A percentile compares a stretch with the other conserved stretches of the same genome.
These are phyloP conservation scores for Thelaira solivaga DNA, from an alignment of 2,888 invertebrate genomes.

Conservation along the genomic window DNA sequence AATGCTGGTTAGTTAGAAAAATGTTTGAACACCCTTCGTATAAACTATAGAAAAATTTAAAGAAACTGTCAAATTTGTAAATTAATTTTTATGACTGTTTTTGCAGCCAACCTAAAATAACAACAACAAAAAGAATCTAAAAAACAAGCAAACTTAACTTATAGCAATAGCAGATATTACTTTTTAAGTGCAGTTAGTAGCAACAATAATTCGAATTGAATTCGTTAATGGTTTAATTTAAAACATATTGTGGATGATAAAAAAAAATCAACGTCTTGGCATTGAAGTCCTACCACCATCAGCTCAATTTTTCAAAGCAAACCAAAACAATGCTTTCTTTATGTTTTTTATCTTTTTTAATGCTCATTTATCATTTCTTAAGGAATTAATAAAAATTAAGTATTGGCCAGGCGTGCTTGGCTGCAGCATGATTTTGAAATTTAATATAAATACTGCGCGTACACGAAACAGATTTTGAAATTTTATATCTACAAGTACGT, in stretches of 20 bases:
- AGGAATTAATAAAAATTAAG: neutral
- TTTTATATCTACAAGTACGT: slow-evolving; percentile 34
- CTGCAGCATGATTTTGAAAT: slow-evolving; percentile 11
- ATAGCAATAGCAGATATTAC: slow-evolving; percentile 1
- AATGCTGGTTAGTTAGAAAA: no score
- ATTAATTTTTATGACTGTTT: no score
- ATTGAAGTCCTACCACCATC: neutral
- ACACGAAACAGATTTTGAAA: slow-evolving; percentile 13
- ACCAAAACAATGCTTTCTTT: slow-evolving; percentile 23
- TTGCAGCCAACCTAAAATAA: no score
- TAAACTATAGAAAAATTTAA: no score
- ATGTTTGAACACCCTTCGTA: no score
- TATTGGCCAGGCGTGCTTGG: neutral
- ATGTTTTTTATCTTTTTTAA: neutral
- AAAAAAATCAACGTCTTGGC: slow-evolving; percentile 4
- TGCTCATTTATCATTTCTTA: neutral
- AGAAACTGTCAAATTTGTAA: no score
- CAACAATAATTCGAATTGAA: slow-evolving; percentile 57
- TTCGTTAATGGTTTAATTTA: slow-evolving; percentile 51
- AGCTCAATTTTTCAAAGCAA: neutral
- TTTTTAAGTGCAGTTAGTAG: slow-evolving; percentile 55
- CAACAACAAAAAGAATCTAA: neutral
- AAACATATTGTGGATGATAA: slow-evolving; percentile 40
- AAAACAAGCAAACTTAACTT: neutral
- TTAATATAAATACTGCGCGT: slow-evolving; percentile 12